Conservation (phyloP, 92 coral and sea anemone genomes). For the Plumapathes pennacea region DNA sequence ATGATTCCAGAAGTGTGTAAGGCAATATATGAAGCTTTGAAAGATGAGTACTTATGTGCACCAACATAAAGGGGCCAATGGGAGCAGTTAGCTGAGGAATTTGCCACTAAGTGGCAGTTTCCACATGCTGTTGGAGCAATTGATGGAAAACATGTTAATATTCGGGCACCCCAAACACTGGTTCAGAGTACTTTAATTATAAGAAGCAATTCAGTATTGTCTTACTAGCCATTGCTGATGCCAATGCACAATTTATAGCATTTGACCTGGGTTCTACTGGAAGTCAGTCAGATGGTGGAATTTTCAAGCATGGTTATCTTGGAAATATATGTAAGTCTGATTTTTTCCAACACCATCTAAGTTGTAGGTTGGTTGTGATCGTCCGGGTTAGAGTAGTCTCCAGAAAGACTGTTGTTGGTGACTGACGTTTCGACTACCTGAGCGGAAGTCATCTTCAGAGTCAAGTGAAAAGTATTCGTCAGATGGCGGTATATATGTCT, state of each 20-base stretch:
- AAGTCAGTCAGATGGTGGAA: slow-evolving; percentile 54
- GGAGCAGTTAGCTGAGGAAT: slow-evolving; percentile 40
- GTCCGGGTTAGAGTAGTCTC: too few relatives aligned
- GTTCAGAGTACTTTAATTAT: slow-evolving; percentile 61
- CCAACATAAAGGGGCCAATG: slow-evolving; percentile 38
- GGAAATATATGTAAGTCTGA: slow-evolving; percentile 18
- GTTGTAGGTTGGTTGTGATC: too few relatives aligned
- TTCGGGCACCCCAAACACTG: slow-evolving; percentile 59
- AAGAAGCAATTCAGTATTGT: slow-evolving; percentile 56
- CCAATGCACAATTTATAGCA: slow-evolving; percentile 32
- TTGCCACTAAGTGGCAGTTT: slow-evolving; percentile 54
- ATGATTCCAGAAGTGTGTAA: slow-evolving; percentile 41
- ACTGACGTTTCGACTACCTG: too few relatives aligned
- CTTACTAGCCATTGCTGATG: slow-evolving; percentile 52
- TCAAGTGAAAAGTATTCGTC: too few relatives aligned
- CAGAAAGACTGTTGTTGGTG: too few relatives aligned
- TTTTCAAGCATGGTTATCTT: slow-evolving; percentile 50
- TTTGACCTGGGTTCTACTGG: slow-evolving; percentile 43
- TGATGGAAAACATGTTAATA: slow-evolving; percentile 63
- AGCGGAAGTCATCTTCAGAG: too few relatives aligned
- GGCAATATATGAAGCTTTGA: slow-evolving; percentile 30
- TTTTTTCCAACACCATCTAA: slow-evolving; percentile 12
- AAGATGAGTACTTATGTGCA: slow-evolving; percentile 29
- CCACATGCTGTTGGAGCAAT: slow-evolving; percentile 65
- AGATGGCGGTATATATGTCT: too few relatives aligned